These are phyloP conservation scores for Colistium nudipinnis DNA, from an alignment of 2,113 vertebrate species.

Conservation along the genomic window DNA sequence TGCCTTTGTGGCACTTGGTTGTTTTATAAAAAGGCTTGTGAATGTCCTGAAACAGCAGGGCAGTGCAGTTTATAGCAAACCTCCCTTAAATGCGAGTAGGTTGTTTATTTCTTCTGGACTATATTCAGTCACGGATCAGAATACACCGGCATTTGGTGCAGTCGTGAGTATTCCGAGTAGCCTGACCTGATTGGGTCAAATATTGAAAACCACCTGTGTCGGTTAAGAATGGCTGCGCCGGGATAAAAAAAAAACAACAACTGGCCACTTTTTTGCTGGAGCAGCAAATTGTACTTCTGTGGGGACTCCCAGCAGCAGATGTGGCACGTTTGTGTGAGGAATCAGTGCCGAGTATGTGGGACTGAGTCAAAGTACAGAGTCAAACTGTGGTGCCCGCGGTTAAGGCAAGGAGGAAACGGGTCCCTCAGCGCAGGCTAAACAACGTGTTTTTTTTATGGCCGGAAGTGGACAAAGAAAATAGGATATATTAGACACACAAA, in stretches of 20 bases:
- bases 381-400: not conserved
- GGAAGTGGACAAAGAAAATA: not conserved
- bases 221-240: not conserved
- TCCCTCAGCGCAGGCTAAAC: not conserved
- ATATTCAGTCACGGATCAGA: not conserved
- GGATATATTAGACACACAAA: not conserved
- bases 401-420: not conserved
- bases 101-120: not conserved
- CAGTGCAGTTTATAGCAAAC: not conserved
- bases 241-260: not conserved
- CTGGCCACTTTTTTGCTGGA: not conserved
- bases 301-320: not conserved
- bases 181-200: not conserved
- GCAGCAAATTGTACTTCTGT: not conserved
- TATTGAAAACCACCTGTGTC: not conserved
- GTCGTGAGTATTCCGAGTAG: not conserved
- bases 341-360: not conserved
- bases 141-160: not conserved
- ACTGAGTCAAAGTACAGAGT: not conserved
- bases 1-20: not conserved
- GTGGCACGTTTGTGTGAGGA: not conserved
- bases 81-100: not conserved
- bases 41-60: not conserved
- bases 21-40: not conserved
- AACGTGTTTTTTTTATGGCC: not conserved